These are phyloP conservation scores for Xenops minutus DNA, from an alignment of 2,797 vertebrate genomes.

Conservation along the genomic window DNA sequence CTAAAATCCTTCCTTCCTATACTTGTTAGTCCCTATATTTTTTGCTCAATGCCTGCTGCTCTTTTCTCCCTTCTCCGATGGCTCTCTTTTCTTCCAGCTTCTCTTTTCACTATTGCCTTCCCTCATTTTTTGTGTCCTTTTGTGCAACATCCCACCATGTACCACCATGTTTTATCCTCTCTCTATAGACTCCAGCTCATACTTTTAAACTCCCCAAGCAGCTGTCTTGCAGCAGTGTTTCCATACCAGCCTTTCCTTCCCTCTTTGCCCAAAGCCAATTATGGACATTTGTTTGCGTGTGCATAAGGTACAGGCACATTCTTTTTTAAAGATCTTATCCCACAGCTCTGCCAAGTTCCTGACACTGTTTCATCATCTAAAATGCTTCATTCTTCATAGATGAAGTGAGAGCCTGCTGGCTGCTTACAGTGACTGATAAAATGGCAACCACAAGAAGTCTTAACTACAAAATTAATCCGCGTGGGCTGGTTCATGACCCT, in stretches of 20 bases:
- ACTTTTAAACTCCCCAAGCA: not conserved
- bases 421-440: not conserved
- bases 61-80: not conserved
- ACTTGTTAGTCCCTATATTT: not conserved
- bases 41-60: not conserved
- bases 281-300: not conserved
- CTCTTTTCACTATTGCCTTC: not conserved
- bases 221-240: not conserved
- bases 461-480: not conserved
- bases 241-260: not conserved
- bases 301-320: not conserved
- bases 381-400: not conserved
- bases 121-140: not conserved
- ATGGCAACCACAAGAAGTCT: not conserved
- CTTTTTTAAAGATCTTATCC: not conserved
- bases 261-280: not conserved
- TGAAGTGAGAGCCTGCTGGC: not conserved
- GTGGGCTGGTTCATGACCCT: not conserved
- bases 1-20: not conserved
- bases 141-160: not conserved
- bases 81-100: not conserved
- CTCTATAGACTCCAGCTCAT: not conserved
- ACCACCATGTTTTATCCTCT: not conserved
- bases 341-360: not conserved
- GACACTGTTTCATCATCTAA: constrained; percentile 2